These are phyloP conservation scores for Diogma glabrata DNA, from an alignment of 2,888 invertebrate species.

Conservation along the genomic window DNA sequence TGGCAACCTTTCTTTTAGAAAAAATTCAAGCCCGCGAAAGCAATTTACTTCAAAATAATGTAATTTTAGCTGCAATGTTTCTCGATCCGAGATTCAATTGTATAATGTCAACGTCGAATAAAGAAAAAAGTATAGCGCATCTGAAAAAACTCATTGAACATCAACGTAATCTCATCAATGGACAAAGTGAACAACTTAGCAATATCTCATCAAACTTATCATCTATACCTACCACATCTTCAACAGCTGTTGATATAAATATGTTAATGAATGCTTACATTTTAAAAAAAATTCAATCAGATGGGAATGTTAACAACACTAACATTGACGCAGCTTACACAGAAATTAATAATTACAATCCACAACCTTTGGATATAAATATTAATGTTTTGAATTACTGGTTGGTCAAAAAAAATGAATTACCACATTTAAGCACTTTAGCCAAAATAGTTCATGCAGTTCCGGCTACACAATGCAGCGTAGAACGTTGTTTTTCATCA, in stretches of 20 bases:
- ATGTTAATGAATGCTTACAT: background rate
- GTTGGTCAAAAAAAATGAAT: background rate
- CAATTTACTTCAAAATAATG: background rate
- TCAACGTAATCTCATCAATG: background rate
- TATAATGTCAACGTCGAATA: background rate
- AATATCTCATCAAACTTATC: background rate
- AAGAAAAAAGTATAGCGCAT: background rate
- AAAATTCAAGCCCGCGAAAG: background rate
- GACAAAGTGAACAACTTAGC: background rate
- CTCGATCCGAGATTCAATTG: background rate
- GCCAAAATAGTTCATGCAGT: background rate
- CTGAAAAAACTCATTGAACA: background rate
- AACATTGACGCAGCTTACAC: background rate
- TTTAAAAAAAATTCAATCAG: too few relatives aligned
- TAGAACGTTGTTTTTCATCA: background rate
- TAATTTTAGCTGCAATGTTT: background rate
- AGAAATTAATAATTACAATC: constrained; percentile 1
- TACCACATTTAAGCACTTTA: background rate
- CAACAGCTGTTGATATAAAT: background rate
- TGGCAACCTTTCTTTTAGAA: background rate
- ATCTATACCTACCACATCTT: background rate
- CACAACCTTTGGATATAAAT: background rate
- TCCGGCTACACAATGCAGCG: background rate
- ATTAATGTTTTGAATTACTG: background rate
- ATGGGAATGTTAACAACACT: background rate